Conservation (phyloP, 2,888 invertebrate genomes). For the Scrobipalpa costella region DNA sequence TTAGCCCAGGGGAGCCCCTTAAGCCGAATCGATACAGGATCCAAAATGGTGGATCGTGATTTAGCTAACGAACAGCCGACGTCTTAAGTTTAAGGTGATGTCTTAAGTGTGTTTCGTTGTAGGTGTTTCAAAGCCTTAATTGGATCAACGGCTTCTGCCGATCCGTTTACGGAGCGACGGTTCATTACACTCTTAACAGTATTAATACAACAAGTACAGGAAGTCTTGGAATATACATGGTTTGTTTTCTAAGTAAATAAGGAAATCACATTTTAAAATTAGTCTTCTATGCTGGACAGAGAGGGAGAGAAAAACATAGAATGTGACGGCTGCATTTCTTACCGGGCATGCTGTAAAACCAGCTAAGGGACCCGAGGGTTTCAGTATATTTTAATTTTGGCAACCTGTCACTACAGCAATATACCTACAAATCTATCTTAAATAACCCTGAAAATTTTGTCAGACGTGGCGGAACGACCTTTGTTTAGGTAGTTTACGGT, state of each 20-base stretch:
- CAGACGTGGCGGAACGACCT: too few species aligned
- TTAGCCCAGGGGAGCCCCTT: too few species aligned
- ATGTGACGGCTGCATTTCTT: too few species aligned
- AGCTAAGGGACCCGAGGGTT: too few species aligned
- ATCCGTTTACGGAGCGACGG: conserved; percentile 72
- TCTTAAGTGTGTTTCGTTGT: conserved; percentile 74
- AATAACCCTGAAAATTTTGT: too few species aligned
- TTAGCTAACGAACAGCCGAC: conserved; percentile 53
- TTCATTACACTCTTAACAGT: conserved; percentile 71
- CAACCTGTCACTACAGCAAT: too few species aligned
- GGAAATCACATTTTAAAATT: background rate
- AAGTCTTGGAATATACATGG: background rate
- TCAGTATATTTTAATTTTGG: too few species aligned
- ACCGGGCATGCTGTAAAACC: too few species aligned
- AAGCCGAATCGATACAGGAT: background rate
- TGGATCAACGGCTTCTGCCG: conserved; percentile 73
- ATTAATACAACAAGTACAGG: conserved; percentile 48
- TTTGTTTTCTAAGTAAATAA: background rate
- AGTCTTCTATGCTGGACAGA: too few species aligned
- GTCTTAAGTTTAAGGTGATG: conserved; percentile 41
- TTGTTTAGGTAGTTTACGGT: too few species aligned
- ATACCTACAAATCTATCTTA: too few species aligned
- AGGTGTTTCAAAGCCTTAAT: conserved; percentile 69
- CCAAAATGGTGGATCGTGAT: conserved; percentile 51
- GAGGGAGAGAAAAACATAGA: too few species aligned